phyloP scores from a whole-genome alignment of 1,140 invertebrate genomes.

The Tyrophagus putrescentiae region DNA sequence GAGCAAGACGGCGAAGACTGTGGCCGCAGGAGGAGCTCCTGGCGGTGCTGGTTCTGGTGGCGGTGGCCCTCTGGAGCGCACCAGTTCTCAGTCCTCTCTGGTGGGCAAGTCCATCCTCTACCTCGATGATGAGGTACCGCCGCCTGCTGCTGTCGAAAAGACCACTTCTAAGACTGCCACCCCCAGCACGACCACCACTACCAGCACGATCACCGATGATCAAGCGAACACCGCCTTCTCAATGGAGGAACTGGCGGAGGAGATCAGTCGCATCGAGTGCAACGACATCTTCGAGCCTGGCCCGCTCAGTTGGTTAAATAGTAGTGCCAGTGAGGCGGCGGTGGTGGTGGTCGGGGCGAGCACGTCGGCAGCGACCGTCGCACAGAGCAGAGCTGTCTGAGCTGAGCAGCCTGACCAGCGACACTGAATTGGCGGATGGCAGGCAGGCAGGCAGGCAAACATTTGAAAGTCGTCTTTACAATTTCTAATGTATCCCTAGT shows the following conservation, averaged over 20 bases:
- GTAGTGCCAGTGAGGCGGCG: too few relatives aligned
- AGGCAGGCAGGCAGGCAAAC: neutral
- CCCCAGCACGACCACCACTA: too few relatives aligned
- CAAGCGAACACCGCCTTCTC: neutral
- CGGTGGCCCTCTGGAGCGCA: too few relatives aligned
- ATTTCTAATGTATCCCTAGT: too few relatives aligned
- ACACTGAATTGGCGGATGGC: too few relatives aligned
- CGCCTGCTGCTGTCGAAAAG: too few relatives aligned
- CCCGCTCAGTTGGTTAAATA: neutral
- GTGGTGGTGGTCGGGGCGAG: too few relatives aligned
- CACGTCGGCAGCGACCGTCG: too few relatives aligned
- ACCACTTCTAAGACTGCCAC: too few relatives aligned
- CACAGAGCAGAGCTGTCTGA: too few relatives aligned
- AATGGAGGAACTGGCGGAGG: neutral
- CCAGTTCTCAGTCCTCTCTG: neutral
- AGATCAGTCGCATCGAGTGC: neutral
- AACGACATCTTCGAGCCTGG: slow-evolving; percentile 10
- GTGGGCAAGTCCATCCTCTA: slow-evolving; percentile 3
- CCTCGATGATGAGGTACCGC: neutral
- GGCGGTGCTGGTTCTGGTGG: too few relatives aligned
- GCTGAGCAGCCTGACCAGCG: too few relatives aligned
- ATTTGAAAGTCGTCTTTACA: neutral
- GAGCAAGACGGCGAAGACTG: slow-evolving; percentile 8
- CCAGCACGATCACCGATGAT: neutral
- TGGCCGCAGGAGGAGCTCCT: neutral